These are phyloP conservation scores for Microtus pennsylvanicus DNA, from an alignment of 2,113 vertebrate genomes.

Conservation along the genomic window DNA sequence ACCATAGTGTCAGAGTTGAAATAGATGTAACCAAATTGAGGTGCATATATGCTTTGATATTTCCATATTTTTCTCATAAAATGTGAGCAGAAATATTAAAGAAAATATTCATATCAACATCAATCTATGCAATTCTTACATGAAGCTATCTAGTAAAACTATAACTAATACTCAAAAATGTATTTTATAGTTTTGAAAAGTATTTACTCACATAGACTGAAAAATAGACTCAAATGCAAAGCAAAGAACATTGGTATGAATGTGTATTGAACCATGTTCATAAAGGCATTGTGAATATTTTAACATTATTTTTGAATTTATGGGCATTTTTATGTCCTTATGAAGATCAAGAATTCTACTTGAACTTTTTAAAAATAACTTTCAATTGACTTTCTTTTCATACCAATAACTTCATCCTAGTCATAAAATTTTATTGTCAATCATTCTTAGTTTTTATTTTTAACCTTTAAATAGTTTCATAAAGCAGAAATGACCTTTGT, in stretches of 20 bases:
- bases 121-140: background rate
- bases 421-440: constrained; percentile 47
- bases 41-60: background rate
- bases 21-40: background rate
- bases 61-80: background rate
- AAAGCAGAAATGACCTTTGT: background rate
- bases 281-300: background rate
- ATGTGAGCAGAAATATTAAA: background rate
- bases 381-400: constrained; percentile 29
- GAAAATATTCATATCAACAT: background rate
- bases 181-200: background rate
- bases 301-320: background rate
- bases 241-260: background rate
- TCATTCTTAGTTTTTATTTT: constrained; percentile 41
- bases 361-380: constrained; percentile 44
- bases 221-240: background rate
- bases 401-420: constrained; percentile 43
- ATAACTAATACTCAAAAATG: background rate
- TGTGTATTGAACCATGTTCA: background rate
- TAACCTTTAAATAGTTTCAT: constrained; percentile 1
- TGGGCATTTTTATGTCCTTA: background rate
- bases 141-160: background rate
- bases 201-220: background rate
- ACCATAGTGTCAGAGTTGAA: background rate
- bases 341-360: background rate